Percentiles rank a stretch among this genome's conserved stretches.
Evolutionary conservation across 2,113 vertebrate species (phyloP).

Genomic region (Craseonycteris thonglongyai): DNA sequence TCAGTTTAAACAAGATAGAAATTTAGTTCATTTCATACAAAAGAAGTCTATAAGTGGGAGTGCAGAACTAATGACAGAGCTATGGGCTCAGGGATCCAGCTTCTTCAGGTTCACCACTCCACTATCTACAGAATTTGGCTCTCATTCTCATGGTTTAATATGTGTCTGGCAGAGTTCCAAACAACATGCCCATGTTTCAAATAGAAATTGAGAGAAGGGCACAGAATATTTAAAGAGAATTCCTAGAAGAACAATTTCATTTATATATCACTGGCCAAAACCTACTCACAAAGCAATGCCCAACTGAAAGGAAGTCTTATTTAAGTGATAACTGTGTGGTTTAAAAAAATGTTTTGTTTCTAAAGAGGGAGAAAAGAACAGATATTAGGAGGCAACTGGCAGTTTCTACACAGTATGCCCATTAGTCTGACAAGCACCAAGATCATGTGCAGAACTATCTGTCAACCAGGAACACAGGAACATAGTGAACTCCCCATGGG

Average conservation of each 20-base stretch:
- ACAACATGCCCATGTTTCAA: not conserved
- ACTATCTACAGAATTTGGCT: not conserved
- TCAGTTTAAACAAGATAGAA: not conserved
- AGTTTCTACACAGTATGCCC: not conserved
- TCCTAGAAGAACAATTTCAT: conserved; percentile 9
- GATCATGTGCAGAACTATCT: not conserved
- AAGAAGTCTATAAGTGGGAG: not conserved
- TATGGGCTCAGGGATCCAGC: not conserved
- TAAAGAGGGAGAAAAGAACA: conserved; percentile 10
- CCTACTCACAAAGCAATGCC: not conserved
- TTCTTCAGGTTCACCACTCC: not conserved
- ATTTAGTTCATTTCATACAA: not conserved
- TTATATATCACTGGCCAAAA: not conserved
- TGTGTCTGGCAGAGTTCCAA: not conserved
- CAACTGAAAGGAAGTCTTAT: not conserved
- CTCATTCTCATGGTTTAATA: not conserved
- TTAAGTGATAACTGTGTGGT: not conserved
- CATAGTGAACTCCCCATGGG: not conserved
- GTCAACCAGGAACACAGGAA: not conserved
- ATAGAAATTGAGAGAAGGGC: not conserved
- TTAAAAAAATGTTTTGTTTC: not conserved
- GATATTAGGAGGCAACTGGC: not conserved
- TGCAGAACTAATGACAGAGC: not conserved
- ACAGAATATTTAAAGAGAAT: not conserved
- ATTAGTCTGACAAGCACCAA: not conserved